Conservation (phyloP, 2,113 vertebrate genomes). For the Illadopsis cleaveri region DNA sequence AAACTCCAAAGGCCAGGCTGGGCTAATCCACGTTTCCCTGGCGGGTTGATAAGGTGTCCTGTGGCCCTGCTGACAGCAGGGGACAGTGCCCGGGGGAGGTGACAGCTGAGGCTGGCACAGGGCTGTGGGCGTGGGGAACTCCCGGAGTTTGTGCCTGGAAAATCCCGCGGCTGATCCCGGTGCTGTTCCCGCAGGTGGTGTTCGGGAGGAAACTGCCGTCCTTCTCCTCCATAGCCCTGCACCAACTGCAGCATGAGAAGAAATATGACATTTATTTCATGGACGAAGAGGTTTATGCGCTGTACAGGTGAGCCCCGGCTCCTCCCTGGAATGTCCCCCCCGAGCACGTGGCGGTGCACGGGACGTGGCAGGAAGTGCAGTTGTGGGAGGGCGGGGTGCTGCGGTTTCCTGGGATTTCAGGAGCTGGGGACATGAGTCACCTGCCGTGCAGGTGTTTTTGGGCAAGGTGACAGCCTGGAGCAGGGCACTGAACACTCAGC, state of each 20-base stretch:
- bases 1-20: neutral
- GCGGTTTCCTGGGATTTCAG: neutral
- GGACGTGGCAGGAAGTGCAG: neutral
- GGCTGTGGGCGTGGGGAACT: neutral
- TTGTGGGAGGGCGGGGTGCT: neutral
- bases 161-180: neutral
- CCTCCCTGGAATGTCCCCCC: neutral
- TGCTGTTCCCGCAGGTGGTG: slow-evolving; percentile 80
- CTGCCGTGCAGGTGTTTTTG: neutral
- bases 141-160: neutral
- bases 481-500: neutral
- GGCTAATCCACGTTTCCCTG: neutral
- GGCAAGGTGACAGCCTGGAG: neutral
- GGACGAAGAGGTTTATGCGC: slow-evolving; percentile 82
- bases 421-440: neutral
- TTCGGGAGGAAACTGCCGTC: slow-evolving; percentile 85
- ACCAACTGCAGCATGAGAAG: slow-evolving; percentile 88
- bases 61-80: neutral
- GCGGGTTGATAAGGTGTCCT: neutral
- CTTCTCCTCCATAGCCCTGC: slow-evolving; percentile 81
- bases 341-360: fast-evolving
- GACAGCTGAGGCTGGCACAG: neutral
- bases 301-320: slow-evolving; percentile 82
- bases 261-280: slow-evolving; percentile 90
- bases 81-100: neutral